These are phyloP conservation scores for Ectemnius cavifrons DNA, from an alignment of 2,888 invertebrate genomes.

Conservation along the genomic window DNA sequence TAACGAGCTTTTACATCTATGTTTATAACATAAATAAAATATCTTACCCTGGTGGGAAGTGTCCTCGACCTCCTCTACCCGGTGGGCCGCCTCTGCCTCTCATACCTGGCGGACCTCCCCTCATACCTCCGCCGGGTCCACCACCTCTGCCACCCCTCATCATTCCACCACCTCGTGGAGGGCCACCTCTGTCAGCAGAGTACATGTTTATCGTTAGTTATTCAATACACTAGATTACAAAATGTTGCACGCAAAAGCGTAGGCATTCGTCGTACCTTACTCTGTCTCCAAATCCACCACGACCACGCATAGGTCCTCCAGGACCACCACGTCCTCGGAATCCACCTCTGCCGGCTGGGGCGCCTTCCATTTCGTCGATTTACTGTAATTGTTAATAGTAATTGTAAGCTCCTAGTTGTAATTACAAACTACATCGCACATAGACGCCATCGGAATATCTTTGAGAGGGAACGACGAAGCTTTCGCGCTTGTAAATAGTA, in stretches of 20 bases:
- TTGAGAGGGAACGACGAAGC: background rate
- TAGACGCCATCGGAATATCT: conserved; percentile 32
- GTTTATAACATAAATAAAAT: background rate
- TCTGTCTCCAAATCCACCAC: conserved; percentile 72
- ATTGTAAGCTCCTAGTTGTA: background rate
- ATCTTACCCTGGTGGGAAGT: conserved; percentile 73
- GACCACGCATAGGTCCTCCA: conserved; percentile 72
- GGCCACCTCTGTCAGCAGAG: conserved; percentile 66
- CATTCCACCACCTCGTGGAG: conserved; percentile 73
- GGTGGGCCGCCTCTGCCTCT: conserved; percentile 74
- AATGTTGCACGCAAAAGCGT: background rate
- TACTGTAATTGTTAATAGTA: background rate
- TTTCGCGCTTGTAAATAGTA: background rate
- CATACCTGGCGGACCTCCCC: conserved; percentile 75
- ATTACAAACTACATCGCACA: background rate
- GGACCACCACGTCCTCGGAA: conserved; percentile 70
- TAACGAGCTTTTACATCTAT: background rate
- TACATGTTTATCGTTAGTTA: background rate
- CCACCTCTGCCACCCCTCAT: conserved; percentile 74
- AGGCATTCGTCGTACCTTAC: conserved; percentile 62
- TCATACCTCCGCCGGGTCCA: conserved; percentile 73
- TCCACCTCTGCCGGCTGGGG: conserved; percentile 49
- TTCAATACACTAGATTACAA: background rate
- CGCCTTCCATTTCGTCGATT: conserved; percentile 51
- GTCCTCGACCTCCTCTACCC: conserved; percentile 72